A percentile compares a stretch with the other conserved stretches of the same genome.
phyloP scores from a whole-genome alignment of 2,113 vertebrate genomes.

The Pionites leucogaster region DNA sequence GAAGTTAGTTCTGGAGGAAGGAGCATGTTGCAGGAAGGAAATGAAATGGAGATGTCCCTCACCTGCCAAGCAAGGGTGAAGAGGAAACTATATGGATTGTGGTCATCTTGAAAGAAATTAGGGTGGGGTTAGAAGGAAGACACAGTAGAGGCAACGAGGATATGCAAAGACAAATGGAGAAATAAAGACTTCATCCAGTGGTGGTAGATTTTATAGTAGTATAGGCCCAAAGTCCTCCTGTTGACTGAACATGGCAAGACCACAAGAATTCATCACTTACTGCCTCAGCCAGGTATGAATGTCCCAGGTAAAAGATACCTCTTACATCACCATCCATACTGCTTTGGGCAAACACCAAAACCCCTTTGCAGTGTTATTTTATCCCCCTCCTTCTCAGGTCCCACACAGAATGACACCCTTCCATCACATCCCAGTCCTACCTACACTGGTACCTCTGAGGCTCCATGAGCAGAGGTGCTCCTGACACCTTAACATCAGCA shows the following conservation, averaged over 20 bases:
- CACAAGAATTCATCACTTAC: neutral
- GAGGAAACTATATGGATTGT: neutral
- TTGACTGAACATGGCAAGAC: neutral
- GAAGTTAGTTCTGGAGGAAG: neutral
- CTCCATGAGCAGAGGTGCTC: fast-evolving
- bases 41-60: neutral
- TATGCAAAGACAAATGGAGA: neutral
- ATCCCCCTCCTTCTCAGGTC: neutral
- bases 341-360: neutral
- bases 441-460: neutral
- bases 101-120: neutral
- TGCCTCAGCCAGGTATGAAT: neutral
- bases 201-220: neutral
- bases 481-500: neutral
- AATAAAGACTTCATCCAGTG: neutral
- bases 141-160: neutral
- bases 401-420: neutral
- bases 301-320: neutral
- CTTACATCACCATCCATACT: neutral
- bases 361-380: neutral
- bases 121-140: neutral
- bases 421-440: neutral
- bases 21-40: neutral
- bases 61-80: neutral
- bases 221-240: neutral